Evolutionary conservation across 2,113 vertebrate genomes (phyloP), one percentile per base, ranked within the genome.

Genomic region (Tenrec ecaudatus): DNA sequence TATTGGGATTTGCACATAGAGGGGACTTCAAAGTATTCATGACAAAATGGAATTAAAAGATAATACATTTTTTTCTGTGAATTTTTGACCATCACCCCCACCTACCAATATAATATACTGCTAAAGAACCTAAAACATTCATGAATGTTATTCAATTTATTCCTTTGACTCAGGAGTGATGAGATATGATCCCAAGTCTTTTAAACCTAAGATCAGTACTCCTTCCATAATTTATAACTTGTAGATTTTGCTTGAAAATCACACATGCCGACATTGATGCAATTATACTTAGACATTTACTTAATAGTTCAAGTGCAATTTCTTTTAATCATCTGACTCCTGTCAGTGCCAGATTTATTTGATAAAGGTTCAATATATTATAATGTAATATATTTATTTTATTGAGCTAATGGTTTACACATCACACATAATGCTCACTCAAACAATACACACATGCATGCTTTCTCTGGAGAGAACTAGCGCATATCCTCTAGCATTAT

Each of bases 221-320:
- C 7, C 22, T 23, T 43, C 27, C 15, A 4, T 47, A 71, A 60
- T 57, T 25, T 31, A 12, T 14, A 68, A 23, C 12, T 19, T 40
- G 36, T 6, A n/a, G 38, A 58, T n/a, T 57, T 80, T 84, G 33
- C 33, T 89, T 22, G 62, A 62, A 10, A 86, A 83, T 92, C 23
- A 38, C 12, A 75, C 25, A 71, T 33, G 47, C 12, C 31, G 64
- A 16, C 31, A 40, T 9, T 22, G 6, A 20, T 12, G 11, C 7
- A 9, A 40, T 81, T 92, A 93, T 57, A 81, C 66, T 82, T 95
- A 22, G 31, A 4, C 3, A 66, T 29, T 12, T 6, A 62, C 62
- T 73, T 15, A 75, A n/a, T 19, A 27, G 73, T 84, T 71, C 8
- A n/a, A 89, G 33, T 57, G 33, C 81, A n/a, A 57, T 92, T 89